A percentile compares a stretch with the other conserved stretches of the same genome.
Conservation (phyloP, 2,113 vertebrate genomes). For the Labeo catla region DNA sequence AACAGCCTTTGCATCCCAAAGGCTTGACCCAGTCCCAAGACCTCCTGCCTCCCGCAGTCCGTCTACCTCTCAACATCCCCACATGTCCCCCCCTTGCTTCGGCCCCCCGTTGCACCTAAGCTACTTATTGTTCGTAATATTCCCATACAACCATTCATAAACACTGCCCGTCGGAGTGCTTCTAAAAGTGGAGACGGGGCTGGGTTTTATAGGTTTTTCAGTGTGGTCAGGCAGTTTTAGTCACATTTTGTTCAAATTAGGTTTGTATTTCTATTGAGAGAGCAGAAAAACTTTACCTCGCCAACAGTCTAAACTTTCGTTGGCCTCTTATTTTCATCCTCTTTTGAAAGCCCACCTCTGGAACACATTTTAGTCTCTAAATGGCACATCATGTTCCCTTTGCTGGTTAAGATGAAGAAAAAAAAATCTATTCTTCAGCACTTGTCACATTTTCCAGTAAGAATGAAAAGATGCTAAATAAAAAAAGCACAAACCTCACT, state of each 20-base stretch:
- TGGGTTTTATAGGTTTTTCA: neutral
- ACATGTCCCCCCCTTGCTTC: neutral
- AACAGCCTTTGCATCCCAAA: slow-evolving; percentile 16
- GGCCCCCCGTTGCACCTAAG: neutral
- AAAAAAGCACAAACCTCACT: neutral
- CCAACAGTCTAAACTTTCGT: neutral
- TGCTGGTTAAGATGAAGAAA: neutral
- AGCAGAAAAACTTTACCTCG: neutral
- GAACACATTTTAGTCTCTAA: neutral
- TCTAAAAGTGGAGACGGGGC: slow-evolving; percentile 7
- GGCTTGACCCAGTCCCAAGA: slow-evolving; percentile 42
- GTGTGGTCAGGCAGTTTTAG: neutral
- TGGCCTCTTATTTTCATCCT: neutral
- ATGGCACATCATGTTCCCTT: neutral
- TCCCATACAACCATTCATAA: slow-evolving; percentile 36
- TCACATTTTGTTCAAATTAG: neutral
- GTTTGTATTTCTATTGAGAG: neutral
- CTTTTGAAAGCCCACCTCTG: neutral
- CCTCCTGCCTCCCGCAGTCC: slow-evolving; percentile 27
- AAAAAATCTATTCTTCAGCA: neutral
- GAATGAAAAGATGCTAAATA: neutral
- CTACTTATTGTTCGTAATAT: slow-evolving; percentile 11
- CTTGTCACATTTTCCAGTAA: neutral
- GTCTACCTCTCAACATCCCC: slow-evolving; percentile 24
- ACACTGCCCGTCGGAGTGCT: slow-evolving; percentile 25